Evolutionary conservation across 2,888 invertebrate genomes (phyloP), one percentile per base, ranked within the genome.

Genomic region (Heteromurus nitidus): DNA sequence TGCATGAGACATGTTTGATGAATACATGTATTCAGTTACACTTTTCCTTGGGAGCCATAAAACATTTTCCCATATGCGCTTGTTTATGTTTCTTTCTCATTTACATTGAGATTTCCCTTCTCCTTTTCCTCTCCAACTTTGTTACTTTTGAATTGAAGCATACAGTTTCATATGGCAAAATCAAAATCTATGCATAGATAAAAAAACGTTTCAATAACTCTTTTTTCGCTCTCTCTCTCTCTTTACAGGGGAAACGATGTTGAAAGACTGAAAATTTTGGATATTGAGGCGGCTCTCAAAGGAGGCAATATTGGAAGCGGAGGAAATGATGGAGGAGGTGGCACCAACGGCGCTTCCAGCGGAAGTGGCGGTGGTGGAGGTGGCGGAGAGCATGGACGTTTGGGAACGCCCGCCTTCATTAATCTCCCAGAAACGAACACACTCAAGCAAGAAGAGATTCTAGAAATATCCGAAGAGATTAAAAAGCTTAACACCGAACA

Each of bases 351-450:
- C 60, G 68, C 58, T 68, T 73, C 65, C 44, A 50, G 73, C 44
- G 53, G 55, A 60, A 30, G 53, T 2, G 53, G 31, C 47, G 58
- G 31, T 20, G 75, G 75, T 22, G 84, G 83, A 11, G 85, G 84
- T 24, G 85, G 83, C n/a, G 82, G 81, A 18, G 87, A 86, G 31
- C 80, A 82, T 67, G 87, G 86, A 44, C 74, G 86, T 42, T 68
- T 85, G 36, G 87, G 86, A 16, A 86, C 87, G 58, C 87, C 87
- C 22, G 87, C 84, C 11, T 87, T 87, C 79, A 86, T 87, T 44
- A 87, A 86, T 69, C 31, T 86, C 50, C 87, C 85, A 53, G 86
- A 87, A 68, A 82, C 84, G 31, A 73, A 77, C 30, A 67, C 76
- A 7, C 80, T 87, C 16, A 81, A 77, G 18, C 70, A 80, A 18